Conservation (phyloP, 2,797 vertebrate genomes). For the Furcifer pardalis region DNA sequence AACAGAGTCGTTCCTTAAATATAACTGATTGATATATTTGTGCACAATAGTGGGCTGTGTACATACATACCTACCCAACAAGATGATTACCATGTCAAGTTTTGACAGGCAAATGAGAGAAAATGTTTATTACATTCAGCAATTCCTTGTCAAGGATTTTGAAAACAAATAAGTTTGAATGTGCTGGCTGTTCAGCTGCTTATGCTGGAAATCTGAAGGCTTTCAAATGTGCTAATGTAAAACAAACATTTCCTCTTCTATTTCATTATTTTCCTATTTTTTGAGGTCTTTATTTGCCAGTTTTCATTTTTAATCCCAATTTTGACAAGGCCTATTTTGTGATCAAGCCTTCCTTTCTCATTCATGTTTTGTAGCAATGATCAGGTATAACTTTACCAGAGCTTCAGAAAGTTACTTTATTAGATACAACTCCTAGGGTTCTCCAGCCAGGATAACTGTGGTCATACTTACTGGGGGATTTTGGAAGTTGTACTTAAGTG, state of each 20-base stretch:
- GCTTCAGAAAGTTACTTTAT: not conserved
- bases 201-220: not conserved
- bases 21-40: not conserved
- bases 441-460: too few relatives aligned
- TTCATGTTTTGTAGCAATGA: not conserved
- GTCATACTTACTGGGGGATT: too few relatives aligned
- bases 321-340: not conserved
- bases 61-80: not conserved
- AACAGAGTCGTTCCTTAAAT: not conserved
- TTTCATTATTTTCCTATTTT: not conserved
- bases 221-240: not conserved
- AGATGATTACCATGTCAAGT: not conserved
- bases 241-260: not conserved
- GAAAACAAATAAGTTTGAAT: not conserved
- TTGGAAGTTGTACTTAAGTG: too few relatives aligned
- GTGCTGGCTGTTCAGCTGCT: not conserved
- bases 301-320: not conserved
- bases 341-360: not conserved
- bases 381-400: not conserved
- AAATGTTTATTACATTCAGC: too few relatives aligned
- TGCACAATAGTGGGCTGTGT: not conserved
- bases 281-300: not conserved
- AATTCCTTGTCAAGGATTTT: too few relatives aligned
- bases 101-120: not conserved
- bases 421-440: not conserved